Conservation (phyloP, 2,797 vertebrate genomes). For the Lithobates pipiens region DNA sequence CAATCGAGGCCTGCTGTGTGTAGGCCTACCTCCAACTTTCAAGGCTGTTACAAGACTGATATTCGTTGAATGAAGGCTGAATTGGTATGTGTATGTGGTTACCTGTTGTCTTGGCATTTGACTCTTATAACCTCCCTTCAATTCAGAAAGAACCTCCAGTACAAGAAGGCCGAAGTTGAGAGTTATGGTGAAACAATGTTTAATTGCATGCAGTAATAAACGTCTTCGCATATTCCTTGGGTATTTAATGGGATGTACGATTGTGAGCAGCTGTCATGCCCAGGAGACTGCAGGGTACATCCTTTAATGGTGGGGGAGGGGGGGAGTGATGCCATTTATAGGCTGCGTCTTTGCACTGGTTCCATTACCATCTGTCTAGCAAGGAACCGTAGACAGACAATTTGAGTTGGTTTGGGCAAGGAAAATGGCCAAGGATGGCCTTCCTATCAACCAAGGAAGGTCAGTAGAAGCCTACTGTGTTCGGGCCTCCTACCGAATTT, state of each 20-base stretch:
- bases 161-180: background rate
- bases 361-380: slow-evolving; percentile 16
- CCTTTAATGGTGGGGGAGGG: slow-evolving; percentile 18
- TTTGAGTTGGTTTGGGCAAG: background rate
- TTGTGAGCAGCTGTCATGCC: slow-evolving; percentile 41
- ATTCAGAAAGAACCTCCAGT: too few species aligned
- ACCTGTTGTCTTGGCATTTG: background rate
- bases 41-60: background rate
- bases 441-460: background rate
- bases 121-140: background rate
- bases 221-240: background rate
- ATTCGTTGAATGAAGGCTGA: background rate
- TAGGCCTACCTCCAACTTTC: background rate
- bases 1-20: background rate
- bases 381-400: background rate
- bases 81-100: background rate
- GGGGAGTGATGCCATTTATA: background rate
- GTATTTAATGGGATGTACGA: slow-evolving; percentile 37
- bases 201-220: background rate
- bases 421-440: background rate
- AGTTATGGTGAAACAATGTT: background rate
- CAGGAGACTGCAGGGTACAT: background rate
- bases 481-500: background rate
- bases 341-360: background rate
- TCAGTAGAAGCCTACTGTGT: background rate